Conservation (phyloP, 2,113 vertebrate genomes). For the Channa maculata region DNA sequence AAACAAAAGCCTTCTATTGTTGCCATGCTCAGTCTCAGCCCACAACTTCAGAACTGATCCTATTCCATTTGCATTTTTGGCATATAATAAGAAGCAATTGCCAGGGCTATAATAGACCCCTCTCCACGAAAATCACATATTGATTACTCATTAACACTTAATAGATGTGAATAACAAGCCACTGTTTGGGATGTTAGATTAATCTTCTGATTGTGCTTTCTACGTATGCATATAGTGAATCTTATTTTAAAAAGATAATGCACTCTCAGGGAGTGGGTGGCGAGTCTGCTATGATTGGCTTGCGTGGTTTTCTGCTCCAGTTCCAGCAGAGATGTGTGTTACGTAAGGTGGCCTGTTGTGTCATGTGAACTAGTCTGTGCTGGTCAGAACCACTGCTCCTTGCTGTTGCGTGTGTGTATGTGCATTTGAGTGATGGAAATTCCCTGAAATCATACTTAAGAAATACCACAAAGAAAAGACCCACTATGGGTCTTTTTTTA, state of each 20-base stretch:
- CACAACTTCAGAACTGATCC: constrained; percentile 52
- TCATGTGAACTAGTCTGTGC: constrained; percentile 59
- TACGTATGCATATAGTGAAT: constrained; percentile 38
- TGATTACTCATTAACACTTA: constrained; percentile 80
- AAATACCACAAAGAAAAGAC: too few relatives aligned
- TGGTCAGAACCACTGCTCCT: constrained; percentile 44
- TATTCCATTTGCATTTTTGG: constrained; percentile 70
- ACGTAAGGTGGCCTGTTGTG: constrained; percentile 71
- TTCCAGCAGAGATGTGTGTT: constrained; percentile 69
- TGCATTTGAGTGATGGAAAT: neutral
- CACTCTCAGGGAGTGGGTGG: constrained; percentile 23
- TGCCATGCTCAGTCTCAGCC: constrained; percentile 31
- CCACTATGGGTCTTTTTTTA: too few relatives aligned
- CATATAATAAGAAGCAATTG: constrained; percentile 76
- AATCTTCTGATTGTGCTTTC: constrained; percentile 57
- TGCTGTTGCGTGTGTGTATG: constrained; percentile 17
- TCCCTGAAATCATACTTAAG: neutral
- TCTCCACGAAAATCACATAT: constrained; percentile 77
- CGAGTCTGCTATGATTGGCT: constrained; percentile 35
- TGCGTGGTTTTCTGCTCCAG: constrained; percentile 71
- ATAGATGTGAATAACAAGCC: constrained; percentile 75
- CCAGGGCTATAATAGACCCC: constrained; percentile 52
- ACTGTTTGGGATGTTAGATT: constrained; percentile 46
- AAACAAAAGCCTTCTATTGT: constrained; percentile 69
- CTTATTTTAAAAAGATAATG: constrained; percentile 42